Percentiles rank a stretch among this genome's conserved stretches.
phyloP scores from a whole-genome alignment of 35 echinoderm and acorn worm species.

The Amphiura filiformis region DNA sequence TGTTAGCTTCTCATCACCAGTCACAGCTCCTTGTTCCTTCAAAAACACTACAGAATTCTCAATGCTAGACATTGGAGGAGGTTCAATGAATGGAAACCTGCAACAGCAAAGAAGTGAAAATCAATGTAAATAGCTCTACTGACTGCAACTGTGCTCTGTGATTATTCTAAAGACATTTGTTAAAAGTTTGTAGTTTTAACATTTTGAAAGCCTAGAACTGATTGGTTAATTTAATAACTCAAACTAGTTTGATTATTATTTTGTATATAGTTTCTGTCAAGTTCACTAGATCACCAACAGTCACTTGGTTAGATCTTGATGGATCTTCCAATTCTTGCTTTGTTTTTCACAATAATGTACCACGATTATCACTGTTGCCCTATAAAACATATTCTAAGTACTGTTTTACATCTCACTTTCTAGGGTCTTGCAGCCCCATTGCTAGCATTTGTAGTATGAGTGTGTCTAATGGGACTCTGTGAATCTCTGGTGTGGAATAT shows the following conservation, averaged over 20 bases:
- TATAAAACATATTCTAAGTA: no score
- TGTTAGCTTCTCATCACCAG: constrained; percentile 74
- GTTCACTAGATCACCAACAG: no score
- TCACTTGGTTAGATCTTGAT: no score
- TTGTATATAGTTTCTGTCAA: no score
- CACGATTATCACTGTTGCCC: no score
- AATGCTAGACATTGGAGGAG: constrained; percentile 79
- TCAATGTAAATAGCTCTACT: background rate
- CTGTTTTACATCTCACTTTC: constrained; percentile 88
- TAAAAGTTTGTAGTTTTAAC: no score
- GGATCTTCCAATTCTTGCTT: no score
- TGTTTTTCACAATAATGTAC: no score
- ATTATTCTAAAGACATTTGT: background rate
- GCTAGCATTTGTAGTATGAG: constrained; percentile 85
- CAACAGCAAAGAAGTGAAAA: background rate
- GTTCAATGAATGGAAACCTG: constrained; percentile 98
- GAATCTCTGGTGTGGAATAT: constrained; percentile 98
- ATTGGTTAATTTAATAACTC: no score
- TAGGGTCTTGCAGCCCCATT: constrained; percentile 72
- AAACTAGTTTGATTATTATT: no score
- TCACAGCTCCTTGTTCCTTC: constrained; percentile 83
- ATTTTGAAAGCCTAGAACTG: background rate
- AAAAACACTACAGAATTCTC: constrained; percentile 86
- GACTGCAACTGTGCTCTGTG: background rate
- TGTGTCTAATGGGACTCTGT: constrained; percentile 91